These are phyloP conservation scores for Leptinotarsa peninsularis DNA, from an alignment of 2,888 invertebrate genomes.

Conservation along the genomic window DNA sequence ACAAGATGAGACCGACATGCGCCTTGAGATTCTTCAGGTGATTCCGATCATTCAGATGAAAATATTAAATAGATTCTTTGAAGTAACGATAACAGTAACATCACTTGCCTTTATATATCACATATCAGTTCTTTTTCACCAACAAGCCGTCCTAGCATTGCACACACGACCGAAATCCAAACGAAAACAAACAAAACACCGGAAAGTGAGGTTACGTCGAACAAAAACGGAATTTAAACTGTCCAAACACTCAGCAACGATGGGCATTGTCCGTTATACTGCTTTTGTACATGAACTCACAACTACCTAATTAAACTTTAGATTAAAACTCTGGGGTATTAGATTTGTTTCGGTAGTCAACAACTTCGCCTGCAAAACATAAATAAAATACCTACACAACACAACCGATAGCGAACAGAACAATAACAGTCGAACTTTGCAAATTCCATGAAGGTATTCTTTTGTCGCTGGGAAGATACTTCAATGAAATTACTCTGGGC, in stretches of 20 bases:
- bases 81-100: too few relatives aligned
- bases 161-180: not conserved
- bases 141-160: not conserved
- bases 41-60: not conserved
- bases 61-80: too few relatives aligned
- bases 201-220: constrained; percentile 14
- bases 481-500: not conserved
- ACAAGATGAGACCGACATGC: not conserved
- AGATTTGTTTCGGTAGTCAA: not conserved
- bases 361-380: not conserved
- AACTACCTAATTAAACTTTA: constrained; percentile 9
- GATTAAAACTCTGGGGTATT: not conserved
- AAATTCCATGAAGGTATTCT: not conserved
- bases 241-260: not conserved
- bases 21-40: not conserved
- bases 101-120: not conserved
- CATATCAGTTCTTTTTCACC: not conserved
- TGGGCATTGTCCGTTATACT: not conserved
- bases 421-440: constrained; percentile 9
- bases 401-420: not conserved
- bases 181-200: constrained; percentile 3
- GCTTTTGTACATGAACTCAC: not conserved
- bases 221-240: constrained; percentile 1
- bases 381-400: not conserved
- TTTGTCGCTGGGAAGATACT: constrained; percentile 7